These are phyloP conservation scores for Hystrix brachyura DNA, from an alignment of 2,113 vertebrate species.

Conservation along the genomic window DNA sequence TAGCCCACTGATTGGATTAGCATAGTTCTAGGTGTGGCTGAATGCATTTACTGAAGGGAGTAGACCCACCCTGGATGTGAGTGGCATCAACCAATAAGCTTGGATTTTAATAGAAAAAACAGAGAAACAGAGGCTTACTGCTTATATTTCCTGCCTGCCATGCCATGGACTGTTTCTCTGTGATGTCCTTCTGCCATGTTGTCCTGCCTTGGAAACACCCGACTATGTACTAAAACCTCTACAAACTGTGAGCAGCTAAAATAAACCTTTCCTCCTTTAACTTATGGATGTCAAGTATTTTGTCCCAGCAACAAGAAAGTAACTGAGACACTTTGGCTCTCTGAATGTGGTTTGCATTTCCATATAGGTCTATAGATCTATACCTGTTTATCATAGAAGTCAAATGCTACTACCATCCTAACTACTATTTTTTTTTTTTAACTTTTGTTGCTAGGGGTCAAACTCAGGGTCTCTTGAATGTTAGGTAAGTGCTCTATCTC, in stretches of 20 bases:
- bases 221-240: not conserved
- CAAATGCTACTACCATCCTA: not conserved
- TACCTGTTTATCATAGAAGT: not conserved
- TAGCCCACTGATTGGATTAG: not conserved
- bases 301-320: not conserved
- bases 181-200: not conserved
- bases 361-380: not conserved
- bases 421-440: not conserved
- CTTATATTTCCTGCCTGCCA: not conserved
- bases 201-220: not conserved
- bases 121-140: not conserved
- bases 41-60: not conserved
- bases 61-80: not conserved
- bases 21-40: not conserved
- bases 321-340: not conserved
- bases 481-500: not conserved
- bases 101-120: not conserved
- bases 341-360: not conserved
- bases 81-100: not conserved
- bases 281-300: not conserved
- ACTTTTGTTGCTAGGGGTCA: too few species aligned
- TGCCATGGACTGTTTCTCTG: not conserved
- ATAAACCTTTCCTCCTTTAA: not conserved
- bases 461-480: not conserved
- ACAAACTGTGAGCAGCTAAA: not conserved